Conservation (phyloP, 2,888 invertebrate genomes). For the Pocota personata region DNA sequence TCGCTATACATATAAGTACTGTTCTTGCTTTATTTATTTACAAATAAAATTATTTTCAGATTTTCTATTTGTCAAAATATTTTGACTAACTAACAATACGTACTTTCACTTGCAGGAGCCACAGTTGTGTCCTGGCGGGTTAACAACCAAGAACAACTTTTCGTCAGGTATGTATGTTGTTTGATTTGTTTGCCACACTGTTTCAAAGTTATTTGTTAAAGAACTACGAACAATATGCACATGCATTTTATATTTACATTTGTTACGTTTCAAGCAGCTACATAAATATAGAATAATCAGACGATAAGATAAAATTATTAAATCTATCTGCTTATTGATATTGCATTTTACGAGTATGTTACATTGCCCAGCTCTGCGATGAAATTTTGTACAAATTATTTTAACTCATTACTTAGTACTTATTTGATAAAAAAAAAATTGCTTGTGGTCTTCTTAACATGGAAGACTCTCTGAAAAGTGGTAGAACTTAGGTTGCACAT, state of each 20-base stretch:
- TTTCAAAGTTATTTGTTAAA: not conserved
- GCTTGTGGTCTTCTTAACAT: no score
- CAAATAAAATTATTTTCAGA: not conserved
- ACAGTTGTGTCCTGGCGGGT: constrained; percentile 98
- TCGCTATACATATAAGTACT: no score
- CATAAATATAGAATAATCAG: not conserved
- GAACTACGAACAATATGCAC: no score
- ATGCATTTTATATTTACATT: not conserved
- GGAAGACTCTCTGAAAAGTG: no score
- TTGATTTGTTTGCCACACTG: not conserved
- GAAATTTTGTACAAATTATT: not conserved
- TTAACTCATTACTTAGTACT: not conserved
- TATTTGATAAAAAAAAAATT: no score
- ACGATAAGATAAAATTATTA: not conserved
- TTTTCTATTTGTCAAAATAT: not conserved
- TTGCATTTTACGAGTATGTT: not conserved
- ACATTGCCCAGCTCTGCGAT: not conserved
- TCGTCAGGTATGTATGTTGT: constrained; percentile 91
- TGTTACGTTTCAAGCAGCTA: not conserved
- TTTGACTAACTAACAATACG: not conserved
- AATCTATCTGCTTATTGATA: not conserved
- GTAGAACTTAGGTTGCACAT: no score
- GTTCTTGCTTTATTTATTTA: no score
- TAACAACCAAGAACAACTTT: constrained; percentile 97
- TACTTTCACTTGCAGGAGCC: constrained; percentile 88